A percentile compares a stretch with the other conserved stretches of the same genome.
Conservation (phyloP, 2,888 invertebrate genomes). For the Drosophila antonietae region DNA sequence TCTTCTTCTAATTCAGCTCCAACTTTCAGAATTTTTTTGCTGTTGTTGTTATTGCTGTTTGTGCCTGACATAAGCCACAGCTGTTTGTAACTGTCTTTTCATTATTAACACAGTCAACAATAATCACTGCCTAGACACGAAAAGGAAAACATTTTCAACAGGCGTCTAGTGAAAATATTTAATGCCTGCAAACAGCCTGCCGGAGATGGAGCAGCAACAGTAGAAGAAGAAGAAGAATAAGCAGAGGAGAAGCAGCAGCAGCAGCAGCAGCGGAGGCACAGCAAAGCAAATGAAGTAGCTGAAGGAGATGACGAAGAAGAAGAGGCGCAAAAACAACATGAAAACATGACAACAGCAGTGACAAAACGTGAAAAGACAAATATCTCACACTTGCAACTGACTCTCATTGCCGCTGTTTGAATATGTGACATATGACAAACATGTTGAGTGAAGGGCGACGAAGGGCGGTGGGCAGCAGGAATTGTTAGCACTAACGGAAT, state of each 20-base stretch:
- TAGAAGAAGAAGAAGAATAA: not conserved
- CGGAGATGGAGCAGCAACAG: constrained; percentile 25
- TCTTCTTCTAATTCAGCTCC: not conserved
- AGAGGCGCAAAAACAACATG: constrained; percentile 49
- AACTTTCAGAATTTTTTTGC: not conserved
- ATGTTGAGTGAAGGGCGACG: not conserved
- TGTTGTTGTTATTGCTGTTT: not conserved
- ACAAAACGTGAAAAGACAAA: constrained; percentile 72
- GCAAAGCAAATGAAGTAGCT: constrained; percentile 13
- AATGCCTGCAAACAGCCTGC: constrained; percentile 74
- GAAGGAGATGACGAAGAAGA: not conserved
- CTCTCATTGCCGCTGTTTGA: constrained; percentile 64
- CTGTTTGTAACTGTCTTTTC: constrained; percentile 70
- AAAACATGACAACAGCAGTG: constrained; percentile 71
- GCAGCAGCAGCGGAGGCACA: constrained; percentile 3
- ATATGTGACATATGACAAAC: constrained; percentile 74
- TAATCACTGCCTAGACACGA: constrained; percentile 70
- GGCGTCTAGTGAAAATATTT: constrained; percentile 74
- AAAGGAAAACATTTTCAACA: constrained; percentile 64
- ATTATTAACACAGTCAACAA: constrained; percentile 76
- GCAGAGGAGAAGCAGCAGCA: not conserved
- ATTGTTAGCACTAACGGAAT: constrained; percentile 45
- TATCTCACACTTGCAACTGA: constrained; percentile 73
- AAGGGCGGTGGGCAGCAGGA: not conserved
- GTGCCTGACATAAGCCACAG: constrained; percentile 51